Percentiles rank a stretch among this genome's conserved stretches.
Conservation (phyloP, 2,113 vertebrate genomes). For the Burhinus bistriatus region DNA sequence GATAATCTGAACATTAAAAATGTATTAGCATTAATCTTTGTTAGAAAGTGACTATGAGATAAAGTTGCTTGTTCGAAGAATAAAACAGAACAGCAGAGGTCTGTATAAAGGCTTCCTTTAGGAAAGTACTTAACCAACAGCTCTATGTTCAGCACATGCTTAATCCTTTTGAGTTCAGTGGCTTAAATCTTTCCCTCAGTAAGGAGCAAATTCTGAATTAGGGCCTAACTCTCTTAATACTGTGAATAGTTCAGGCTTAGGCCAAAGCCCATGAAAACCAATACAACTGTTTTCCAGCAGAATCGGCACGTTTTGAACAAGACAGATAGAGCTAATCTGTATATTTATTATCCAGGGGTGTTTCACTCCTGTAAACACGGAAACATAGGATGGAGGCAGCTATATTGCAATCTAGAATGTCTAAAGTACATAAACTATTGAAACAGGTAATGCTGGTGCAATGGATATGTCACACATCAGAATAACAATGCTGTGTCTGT, state of each 20-base stretch:
- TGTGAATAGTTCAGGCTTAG: not conserved
- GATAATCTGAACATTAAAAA: constrained; percentile 29
- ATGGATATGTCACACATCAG: not conserved
- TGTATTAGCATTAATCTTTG: not conserved
- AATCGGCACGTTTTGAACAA: not conserved
- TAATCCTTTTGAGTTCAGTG: not conserved
- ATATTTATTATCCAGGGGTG: not conserved
- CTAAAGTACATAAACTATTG: not conserved
- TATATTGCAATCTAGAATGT: not conserved
- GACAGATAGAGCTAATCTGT: not conserved
- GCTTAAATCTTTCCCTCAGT: not conserved
- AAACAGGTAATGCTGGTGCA: not conserved
- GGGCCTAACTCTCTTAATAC: not conserved
- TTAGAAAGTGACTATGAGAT: not conserved
- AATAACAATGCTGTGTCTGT: not conserved
- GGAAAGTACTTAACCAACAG: not conserved
- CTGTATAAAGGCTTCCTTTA: not conserved
- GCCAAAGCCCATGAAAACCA: not conserved
- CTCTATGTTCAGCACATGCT: not conserved
- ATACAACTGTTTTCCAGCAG: not conserved
- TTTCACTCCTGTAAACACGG: not conserved
- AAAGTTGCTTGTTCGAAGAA: not conserved
- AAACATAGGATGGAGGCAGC: not conserved
- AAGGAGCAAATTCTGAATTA: not conserved
- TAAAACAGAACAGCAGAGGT: not conserved